Evolutionary conservation across 2,797 vertebrate genomes (phyloP).

Genomic region (Lepus townsendii): DNA sequence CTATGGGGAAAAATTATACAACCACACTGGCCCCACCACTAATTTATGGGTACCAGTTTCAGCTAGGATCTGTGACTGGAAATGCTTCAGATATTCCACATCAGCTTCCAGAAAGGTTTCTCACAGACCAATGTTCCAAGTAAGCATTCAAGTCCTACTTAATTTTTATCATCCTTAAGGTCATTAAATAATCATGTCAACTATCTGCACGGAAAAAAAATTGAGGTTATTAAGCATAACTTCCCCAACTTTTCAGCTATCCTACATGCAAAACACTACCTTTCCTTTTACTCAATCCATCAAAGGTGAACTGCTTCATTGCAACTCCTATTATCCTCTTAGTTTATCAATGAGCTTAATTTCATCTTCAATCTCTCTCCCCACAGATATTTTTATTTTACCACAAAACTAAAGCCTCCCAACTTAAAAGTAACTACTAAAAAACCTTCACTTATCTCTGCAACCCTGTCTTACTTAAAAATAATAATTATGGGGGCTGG

Average conservation of each 20-base stretch:
- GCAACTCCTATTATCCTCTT: not conserved
- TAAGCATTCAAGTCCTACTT: not conserved
- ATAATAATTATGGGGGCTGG: not conserved
- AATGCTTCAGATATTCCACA: not conserved
- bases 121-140: conserved; percentile 21
- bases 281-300: not conserved
- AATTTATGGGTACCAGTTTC: not conserved
- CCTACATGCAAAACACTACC: not conserved
- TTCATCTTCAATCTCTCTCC: not conserved
- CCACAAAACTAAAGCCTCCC: conserved; percentile 1
- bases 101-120: not conserved
- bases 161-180: not conserved
- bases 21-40: not conserved
- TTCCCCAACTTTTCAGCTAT: not conserved
- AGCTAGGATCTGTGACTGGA: not conserved
- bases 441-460: not conserved
- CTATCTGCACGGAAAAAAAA: conserved; percentile 26
- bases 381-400: not conserved
- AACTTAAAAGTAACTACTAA: conserved; percentile 51
- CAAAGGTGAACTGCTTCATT: conserved; percentile 6
- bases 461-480: not conserved
- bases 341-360: not conserved
- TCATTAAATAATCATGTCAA: conserved; percentile 41
- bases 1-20: not conserved
- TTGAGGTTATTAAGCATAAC: not conserved